Percentiles rank a stretch among this genome's conserved stretches.
phyloP scores from a whole-genome alignment of 2,797 vertebrate genomes.

The Megaceryle alcyon region DNA sequence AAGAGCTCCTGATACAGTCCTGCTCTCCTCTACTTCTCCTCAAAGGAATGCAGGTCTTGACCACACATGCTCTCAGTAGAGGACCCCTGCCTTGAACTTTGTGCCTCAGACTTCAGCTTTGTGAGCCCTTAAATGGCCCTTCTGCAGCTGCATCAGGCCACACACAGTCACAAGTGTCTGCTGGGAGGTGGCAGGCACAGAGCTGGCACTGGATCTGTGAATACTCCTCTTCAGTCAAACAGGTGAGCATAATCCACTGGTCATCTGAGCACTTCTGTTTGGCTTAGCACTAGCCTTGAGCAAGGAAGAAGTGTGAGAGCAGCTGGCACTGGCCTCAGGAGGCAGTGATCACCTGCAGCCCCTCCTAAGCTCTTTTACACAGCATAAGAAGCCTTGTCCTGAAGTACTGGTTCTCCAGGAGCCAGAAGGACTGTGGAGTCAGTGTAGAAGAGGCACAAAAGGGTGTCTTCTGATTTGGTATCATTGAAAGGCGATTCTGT shows the following conservation, averaged over 20 bases:
- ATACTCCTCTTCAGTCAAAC: not conserved
- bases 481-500: not conserved
- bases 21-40: not conserved
- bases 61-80: not conserved
- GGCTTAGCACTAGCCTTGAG: not conserved
- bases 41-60: not conserved
- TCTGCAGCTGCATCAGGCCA: constrained; percentile 28
- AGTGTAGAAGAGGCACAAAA: not conserved
- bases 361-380: not conserved
- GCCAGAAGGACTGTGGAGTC: not conserved
- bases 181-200: not conserved
- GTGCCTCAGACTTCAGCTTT: not conserved
- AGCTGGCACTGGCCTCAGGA: not conserved
- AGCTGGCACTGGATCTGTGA: not conserved
- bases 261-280: not conserved
- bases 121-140: not conserved
- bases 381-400: not conserved
- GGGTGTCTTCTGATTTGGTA: not conserved
- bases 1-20: not conserved
- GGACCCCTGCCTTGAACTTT: constrained; percentile 8
- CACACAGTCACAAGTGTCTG: not conserved
- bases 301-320: not conserved
- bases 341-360: not conserved
- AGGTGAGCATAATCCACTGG: not conserved
- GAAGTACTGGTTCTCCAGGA: not conserved